phyloP scores from a whole-genome alignment of 37 sponge, comb jelly and placozoan genomes.

The Agelas oroides region DNA sequence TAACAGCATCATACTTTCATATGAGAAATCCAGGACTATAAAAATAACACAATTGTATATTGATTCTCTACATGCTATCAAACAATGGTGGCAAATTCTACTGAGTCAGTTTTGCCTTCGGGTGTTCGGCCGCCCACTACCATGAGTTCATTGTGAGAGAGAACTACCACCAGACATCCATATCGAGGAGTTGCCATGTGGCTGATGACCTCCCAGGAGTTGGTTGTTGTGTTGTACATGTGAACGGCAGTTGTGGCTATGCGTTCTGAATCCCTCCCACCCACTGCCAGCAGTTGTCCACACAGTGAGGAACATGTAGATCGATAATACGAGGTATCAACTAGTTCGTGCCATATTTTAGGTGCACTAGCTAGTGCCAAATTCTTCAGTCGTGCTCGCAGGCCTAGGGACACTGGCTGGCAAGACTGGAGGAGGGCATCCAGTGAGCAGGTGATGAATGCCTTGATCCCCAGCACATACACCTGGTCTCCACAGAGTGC shows the following conservation, averaged over 20 bases:
- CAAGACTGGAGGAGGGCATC: not conserved
- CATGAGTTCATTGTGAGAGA: not conserved
- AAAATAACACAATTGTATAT: too few species aligned
- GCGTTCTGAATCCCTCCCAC: not conserved
- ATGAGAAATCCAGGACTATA: too few species aligned
- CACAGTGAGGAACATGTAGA: not conserved
- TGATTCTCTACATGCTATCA: too few species aligned
- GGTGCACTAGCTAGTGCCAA: not conserved
- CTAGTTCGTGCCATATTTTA: not conserved
- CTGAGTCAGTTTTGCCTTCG: not conserved
- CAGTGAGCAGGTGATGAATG: not conserved
- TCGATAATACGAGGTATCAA: not conserved
- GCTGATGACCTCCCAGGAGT: conserved; percentile 7
- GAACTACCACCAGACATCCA: not conserved
- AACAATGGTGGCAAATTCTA: conserved; percentile 12
- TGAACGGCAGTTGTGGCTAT: not conserved
- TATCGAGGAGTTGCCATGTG: not conserved
- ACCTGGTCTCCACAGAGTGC: conserved; percentile 1
- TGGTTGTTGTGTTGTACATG: not conserved
- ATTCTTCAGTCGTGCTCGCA: too few species aligned
- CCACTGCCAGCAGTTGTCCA: conserved; percentile 15
- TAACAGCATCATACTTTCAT: too few species aligned
- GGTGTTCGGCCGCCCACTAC: not conserved
- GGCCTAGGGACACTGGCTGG: not conserved
- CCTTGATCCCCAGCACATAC: not conserved